Evolutionary conservation across 2,113 vertebrate genomes (phyloP).

Genomic region (Microtus montanus): DNA sequence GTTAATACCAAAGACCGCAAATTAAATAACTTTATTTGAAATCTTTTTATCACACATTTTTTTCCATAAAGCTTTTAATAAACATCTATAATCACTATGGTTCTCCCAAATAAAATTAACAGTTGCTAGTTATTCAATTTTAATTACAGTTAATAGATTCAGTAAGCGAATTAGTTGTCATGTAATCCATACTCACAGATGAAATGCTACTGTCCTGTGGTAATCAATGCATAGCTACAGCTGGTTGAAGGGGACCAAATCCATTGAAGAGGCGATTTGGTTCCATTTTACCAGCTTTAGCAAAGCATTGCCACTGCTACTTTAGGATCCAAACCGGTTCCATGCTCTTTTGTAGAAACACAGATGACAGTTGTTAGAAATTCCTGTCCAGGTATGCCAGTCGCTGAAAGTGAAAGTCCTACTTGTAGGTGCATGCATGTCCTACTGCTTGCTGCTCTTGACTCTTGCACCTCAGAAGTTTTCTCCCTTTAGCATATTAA

Average conservation of each 20-base stretch:
- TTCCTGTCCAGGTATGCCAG: background rate
- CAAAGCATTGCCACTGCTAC: constrained; percentile 86
- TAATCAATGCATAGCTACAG: constrained; percentile 92
- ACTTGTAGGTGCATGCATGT: background rate
- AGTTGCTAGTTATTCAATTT: constrained; percentile 52
- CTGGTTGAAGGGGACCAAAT: constrained; percentile 95
- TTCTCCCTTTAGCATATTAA: background rate
- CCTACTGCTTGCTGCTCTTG: background rate
- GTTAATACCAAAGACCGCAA: constrained; percentile 57
- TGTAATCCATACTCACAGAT: constrained; percentile 31
- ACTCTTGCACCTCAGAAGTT: background rate
- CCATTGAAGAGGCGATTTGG: constrained; percentile 90
- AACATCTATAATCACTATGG: constrained; percentile 22
- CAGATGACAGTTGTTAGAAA: background rate
- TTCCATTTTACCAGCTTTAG: constrained; percentile 92
- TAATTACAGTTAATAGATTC: constrained; percentile 46
- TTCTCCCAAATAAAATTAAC: constrained; percentile 45
- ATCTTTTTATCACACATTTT: constrained; percentile 58
- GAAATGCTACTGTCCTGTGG: constrained; percentile 79
- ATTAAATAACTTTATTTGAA: constrained; percentile 75
- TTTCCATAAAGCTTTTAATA: constrained; percentile 54
- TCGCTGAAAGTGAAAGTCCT: background rate
- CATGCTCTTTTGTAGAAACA: constrained; percentile 37
- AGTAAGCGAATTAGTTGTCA: constrained; percentile 28
- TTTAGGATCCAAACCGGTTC: constrained; percentile 53